A percentile compares a stretch with the other conserved stretches of the same genome.
Conservation (phyloP, 2,113 vertebrate species). For the Rhabdomys dilectus region DNA sequence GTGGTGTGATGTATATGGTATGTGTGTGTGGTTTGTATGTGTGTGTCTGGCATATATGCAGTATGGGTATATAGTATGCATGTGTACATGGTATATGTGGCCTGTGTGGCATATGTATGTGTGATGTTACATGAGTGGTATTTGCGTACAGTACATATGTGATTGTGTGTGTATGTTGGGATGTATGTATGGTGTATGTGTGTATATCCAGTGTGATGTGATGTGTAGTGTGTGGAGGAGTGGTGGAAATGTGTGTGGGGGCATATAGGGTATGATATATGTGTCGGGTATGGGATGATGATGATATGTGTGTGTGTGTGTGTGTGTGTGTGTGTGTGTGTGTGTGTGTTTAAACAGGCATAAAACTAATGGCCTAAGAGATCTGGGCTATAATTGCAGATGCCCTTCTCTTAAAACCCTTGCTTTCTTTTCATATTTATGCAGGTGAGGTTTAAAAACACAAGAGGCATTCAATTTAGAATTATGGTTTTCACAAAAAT, state of each 20-base stretch:
- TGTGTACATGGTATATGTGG: neutral
- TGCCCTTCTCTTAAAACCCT: slow-evolving; percentile 42
- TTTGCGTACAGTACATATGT: neutral
- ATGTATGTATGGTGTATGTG: neutral
- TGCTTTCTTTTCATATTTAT: slow-evolving; percentile 59
- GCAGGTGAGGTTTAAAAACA: slow-evolving; percentile 63
- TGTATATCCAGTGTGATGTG: too few relatives aligned
- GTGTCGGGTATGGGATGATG: neutral
- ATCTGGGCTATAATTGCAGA: slow-evolving; percentile 48
- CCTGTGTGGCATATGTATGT: neutral
- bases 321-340: neutral
- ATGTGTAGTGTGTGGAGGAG: rapidly evolving
- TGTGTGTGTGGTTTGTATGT: neutral
- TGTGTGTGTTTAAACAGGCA: neutral
- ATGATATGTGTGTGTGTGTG: neutral
- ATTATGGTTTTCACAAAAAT: slow-evolving; percentile 69
- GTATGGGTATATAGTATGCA: neutral
- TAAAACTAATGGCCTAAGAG: neutral
- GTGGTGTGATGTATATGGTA: neutral
- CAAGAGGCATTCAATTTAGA: slow-evolving; percentile 63
- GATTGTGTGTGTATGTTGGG: too few relatives aligned
- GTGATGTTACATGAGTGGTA: neutral
- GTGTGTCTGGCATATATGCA: too few relatives aligned
- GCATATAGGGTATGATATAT: neutral
- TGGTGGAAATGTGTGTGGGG: neutral